These are phyloP conservation scores for Synaphobranchus kaupii DNA, from an alignment of 2,797 vertebrate genomes.

Conservation along the genomic window DNA sequence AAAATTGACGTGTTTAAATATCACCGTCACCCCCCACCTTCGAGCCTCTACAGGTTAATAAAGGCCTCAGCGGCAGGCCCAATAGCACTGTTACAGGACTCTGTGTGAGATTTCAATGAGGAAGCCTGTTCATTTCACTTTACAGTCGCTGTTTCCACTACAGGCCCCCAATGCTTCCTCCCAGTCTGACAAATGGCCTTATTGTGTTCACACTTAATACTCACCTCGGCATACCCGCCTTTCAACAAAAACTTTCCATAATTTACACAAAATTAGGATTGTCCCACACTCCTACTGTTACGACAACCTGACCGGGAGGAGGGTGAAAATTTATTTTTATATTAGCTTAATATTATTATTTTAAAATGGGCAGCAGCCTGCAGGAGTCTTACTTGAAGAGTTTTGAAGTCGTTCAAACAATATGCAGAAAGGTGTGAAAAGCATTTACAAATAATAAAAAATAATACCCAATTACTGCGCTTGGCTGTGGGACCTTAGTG, in stretches of 20 bases:
- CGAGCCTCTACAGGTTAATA: not conserved
- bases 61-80: not conserved
- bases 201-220: not conserved
- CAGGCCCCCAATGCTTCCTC: not conserved
- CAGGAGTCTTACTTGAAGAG: not conserved
- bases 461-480: no score
- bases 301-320: not conserved
- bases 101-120: not conserved
- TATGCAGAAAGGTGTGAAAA: not conserved
- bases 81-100: not conserved
- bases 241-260: not conserved
- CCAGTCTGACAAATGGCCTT: not conserved
- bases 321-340: not conserved
- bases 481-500: no score
- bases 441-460: no score
- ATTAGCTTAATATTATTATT: no score
- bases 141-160: not conserved
- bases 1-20: not conserved
- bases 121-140: not conserved
- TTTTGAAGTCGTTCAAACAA: not conserved
- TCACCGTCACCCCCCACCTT: not conserved
- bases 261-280: not conserved
- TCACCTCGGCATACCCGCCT: not conserved
- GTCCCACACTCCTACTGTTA: not conserved
- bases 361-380: no score